These are phyloP conservation scores for Uropsilus gracilis DNA, from an alignment of 2,113 vertebrate species.

Conservation along the genomic window DNA sequence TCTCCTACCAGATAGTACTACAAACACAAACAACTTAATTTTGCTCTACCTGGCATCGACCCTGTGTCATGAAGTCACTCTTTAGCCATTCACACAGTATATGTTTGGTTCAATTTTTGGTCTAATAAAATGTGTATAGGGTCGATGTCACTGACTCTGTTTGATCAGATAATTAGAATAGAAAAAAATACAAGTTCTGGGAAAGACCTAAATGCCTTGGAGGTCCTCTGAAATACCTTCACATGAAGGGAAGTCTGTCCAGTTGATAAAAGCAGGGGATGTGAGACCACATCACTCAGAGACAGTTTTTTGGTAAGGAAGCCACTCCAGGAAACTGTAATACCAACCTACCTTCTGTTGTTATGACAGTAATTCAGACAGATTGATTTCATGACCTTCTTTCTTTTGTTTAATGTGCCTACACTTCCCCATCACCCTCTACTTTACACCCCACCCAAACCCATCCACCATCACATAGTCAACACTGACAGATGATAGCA, in stretches of 20 bases:
- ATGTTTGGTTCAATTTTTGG: not conserved
- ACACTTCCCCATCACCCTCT: not conserved
- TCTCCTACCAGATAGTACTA: not conserved
- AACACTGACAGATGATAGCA: not conserved
- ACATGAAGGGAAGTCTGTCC: not conserved
- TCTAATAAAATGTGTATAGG: not conserved
- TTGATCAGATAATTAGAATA: not conserved
- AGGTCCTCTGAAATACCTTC: not conserved
- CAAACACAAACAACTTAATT: not conserved
- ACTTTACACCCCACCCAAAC: not conserved
- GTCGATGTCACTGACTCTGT: too few relatives aligned
- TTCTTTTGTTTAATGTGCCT: not conserved
- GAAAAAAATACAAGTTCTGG: not conserved
- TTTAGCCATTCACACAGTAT: not conserved
- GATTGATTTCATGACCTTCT: not conserved
- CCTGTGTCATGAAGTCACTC: not conserved
- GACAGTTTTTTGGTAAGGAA: not conserved
- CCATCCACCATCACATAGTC: too few relatives aligned
- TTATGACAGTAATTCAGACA: not conserved
- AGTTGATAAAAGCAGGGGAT: not conserved
- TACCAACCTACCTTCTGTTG: not conserved
- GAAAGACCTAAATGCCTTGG: not conserved
- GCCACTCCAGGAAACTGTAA: not conserved
- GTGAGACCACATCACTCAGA: not conserved
- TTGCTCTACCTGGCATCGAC: not conserved